These are phyloP conservation scores for Caerostris darwini DNA, from an alignment of 1,140 invertebrate genomes.

Conservation along the genomic window DNA sequence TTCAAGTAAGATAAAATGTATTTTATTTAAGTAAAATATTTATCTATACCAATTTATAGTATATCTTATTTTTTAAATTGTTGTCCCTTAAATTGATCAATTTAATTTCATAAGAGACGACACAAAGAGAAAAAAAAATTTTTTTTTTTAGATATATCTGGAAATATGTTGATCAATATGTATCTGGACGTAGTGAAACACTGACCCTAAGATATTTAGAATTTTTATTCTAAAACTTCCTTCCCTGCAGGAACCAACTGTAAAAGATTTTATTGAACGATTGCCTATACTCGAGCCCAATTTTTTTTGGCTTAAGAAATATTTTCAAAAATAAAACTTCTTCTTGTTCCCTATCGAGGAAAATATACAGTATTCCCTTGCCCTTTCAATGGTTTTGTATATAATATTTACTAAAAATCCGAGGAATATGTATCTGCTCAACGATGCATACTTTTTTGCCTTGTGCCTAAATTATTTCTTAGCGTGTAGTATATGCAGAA, in stretches of 20 bases:
- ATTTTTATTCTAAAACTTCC: neutral
- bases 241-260: neutral
- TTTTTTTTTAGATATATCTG: neutral
- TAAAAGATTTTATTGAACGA: neutral
- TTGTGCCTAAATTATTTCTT: constrained; percentile 2
- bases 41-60: too few species aligned
- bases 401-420: constrained; percentile 11
- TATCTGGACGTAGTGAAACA: neutral
- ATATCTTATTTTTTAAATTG: too few species aligned
- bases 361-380: neutral
- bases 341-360: neutral
- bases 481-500: neutral
- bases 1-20: too few species aligned
- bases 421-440: neutral
- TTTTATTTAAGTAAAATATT: too few species aligned
- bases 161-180: neutral
- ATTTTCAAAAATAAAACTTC: neutral
- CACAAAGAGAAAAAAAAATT: neutral
- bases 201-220: neutral
- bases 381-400: neutral
- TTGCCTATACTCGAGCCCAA: neutral
- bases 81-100: too few species aligned
- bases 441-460: neutral
- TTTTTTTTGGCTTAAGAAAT: neutral
- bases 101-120: neutral